Evolutionary conservation across 2,888 invertebrate genomes (phyloP).

Genomic region (Willowsia nigromaculata): DNA sequence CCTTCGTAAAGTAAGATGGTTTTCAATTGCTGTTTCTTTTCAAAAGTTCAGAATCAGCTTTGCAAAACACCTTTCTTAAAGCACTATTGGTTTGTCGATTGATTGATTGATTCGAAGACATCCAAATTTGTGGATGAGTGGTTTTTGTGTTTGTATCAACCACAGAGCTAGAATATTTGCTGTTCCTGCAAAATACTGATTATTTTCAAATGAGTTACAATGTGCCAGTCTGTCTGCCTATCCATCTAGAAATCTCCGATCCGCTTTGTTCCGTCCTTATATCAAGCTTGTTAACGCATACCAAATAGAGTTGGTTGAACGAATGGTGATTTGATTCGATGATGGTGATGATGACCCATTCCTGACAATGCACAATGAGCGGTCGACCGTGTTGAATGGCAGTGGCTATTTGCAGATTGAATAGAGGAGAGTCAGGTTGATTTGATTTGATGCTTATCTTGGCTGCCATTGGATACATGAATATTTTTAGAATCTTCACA

Average conservation of each 20-base stretch:
- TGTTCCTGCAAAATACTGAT: background rate
- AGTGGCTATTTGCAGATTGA: background rate
- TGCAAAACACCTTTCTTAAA: background rate
- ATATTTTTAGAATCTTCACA: conserved; percentile 14
- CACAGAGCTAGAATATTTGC: background rate
- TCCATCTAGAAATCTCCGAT: background rate
- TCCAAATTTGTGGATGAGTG: conserved; percentile 1
- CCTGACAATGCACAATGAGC: background rate
- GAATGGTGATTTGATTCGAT: conserved; percentile 28
- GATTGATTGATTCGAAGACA: conserved; percentile 25
- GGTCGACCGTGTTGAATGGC: background rate
- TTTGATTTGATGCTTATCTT: background rate
- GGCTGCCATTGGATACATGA: background rate
- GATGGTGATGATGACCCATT: conserved; percentile 12
- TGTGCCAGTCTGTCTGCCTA: background rate
- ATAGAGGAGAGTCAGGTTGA: background rate
- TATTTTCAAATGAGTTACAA: background rate
- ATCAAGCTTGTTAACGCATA: conserved; percentile 32
- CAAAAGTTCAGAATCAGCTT: too few relatives aligned
- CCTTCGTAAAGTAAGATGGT: too few relatives aligned
- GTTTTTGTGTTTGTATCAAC: background rate
- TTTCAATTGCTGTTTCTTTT: too few relatives aligned
- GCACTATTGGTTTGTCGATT: background rate
- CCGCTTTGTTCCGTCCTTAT: conserved; percentile 39
- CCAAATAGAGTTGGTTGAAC: conserved; percentile 42